phyloP scores from a whole-genome alignment of 2,797 vertebrate species.

The Tinamus major region DNA sequence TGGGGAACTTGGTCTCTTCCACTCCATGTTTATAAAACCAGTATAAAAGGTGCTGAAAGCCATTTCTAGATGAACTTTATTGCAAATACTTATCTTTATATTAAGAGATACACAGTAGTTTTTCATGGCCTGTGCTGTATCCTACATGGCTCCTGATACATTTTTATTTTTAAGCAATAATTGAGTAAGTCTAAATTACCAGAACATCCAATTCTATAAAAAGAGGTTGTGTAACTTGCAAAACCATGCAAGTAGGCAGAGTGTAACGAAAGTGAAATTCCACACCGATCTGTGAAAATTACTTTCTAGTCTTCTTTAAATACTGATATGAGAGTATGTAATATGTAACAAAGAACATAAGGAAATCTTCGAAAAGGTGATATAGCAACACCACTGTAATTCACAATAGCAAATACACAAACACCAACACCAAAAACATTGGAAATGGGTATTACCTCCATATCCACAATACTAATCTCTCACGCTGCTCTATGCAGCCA shows the following conservation, averaged over 20 bases:
- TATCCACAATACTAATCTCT: neutral
- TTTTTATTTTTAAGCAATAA: neutral
- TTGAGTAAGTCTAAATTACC: neutral
- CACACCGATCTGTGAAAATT: slow-evolving; percentile 20
- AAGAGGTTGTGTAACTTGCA: slow-evolving; percentile 54
- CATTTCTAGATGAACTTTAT: neutral
- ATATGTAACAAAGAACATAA: neutral
- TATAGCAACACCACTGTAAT: neutral
- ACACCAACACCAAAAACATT: neutral
- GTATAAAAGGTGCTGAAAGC: neutral
- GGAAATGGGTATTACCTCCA: neutral
- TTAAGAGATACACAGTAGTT: neutral
- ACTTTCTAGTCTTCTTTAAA: slow-evolving; percentile 15
- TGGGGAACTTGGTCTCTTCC: neutral
- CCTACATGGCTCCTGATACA: neutral
- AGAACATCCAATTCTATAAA: slow-evolving; percentile 33
- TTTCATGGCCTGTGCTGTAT: neutral
- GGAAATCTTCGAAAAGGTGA: neutral
- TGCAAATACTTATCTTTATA: neutral
- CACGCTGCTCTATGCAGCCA: neutral
- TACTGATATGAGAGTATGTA: neutral
- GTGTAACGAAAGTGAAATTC: slow-evolving; percentile 44
- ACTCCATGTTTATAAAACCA: neutral
- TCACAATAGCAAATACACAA: neutral
- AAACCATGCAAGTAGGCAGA: slow-evolving; percentile 44